These are phyloP conservation scores for Drosophila kanapiae DNA, from an alignment of 1,140 invertebrate species.

Conservation along the genomic window DNA sequence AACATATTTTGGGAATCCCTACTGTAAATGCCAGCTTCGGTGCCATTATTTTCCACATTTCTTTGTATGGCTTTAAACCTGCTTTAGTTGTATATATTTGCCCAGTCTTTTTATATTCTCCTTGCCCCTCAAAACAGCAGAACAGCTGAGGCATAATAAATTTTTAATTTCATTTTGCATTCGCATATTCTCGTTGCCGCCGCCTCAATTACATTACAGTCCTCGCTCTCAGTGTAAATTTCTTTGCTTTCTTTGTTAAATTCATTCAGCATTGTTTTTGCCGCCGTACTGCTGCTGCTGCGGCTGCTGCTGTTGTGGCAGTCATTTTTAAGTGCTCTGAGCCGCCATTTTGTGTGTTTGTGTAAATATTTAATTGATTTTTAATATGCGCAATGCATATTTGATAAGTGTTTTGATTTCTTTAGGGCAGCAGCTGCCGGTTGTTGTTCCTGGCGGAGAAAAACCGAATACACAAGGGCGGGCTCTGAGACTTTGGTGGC, in stretches of 20 bases:
- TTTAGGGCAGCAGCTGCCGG: conserved; percentile 30
- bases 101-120: neutral
- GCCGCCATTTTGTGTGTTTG: conserved; percentile 65
- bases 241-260: conserved; percentile 50
- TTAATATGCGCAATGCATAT: conserved; percentile 78
- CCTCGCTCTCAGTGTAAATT: conserved; percentile 20
- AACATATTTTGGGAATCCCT: too few relatives aligned
- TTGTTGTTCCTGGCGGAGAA: conserved; percentile 1
- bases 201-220: conserved; percentile 76
- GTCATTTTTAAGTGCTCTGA: conserved; percentile 50
- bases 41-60: too few relatives aligned
- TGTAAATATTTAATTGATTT: conserved; percentile 82
- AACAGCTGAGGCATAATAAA: conserved; percentile 71
- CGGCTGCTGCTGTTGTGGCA: conserved; percentile 23
- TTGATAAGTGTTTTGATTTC: conserved; percentile 77
- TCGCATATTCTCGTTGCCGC: conserved; percentile 39
- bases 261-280: conserved; percentile 47
- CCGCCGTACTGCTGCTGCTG: neutral
- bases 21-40: neutral
- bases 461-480: conserved; percentile 1
- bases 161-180: conserved; percentile 77
- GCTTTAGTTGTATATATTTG: conserved; percentile 4
- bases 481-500: neutral
- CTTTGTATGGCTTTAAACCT: neutral
- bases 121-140: neutral